Conservation (phyloP, 2,888 invertebrate species). For the Cryptus viduatorius region DNA sequence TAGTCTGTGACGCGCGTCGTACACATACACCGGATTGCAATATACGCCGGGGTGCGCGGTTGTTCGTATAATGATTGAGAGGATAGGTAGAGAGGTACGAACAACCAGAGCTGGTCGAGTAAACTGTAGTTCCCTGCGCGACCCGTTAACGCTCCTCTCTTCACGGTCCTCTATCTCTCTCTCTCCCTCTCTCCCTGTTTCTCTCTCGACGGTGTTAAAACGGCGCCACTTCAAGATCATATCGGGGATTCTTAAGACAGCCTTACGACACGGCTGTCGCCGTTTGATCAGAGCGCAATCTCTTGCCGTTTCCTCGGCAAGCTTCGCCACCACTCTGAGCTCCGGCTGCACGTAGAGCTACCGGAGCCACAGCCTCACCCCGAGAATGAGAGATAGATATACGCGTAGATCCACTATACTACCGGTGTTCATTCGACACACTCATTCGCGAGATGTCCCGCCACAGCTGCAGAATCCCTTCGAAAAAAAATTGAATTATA, state of each 20-base stretch:
- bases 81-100: constrained; percentile 26
- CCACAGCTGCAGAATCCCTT: constrained; percentile 38
- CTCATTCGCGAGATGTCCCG: constrained; percentile 3
- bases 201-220: constrained; percentile 65
- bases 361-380: constrained; percentile 27
- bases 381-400: background rate
- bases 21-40: background rate
- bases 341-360: no score
- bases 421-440: constrained; percentile 13
- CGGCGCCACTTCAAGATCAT: constrained; percentile 72
- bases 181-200: no score
- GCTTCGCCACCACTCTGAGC: constrained; percentile 8
- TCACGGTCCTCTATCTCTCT: background rate
- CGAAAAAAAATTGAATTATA: constrained; percentile 15
- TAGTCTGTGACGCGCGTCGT: constrained; percentile 35
- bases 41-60: background rate
- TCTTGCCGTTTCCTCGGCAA: constrained; percentile 60
- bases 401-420: background rate
- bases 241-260: constrained; percentile 69
- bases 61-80: background rate
- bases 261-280: constrained; percentile 72
- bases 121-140: constrained; percentile 54
- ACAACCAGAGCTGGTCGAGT: constrained; percentile 42
- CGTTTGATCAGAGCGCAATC: constrained; percentile 68
- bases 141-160: constrained; percentile 60